A percentile compares a stretch with the other conserved stretches of the same genome.
Evolutionary conservation across 2,797 vertebrate genomes (phyloP).

Genomic region (Rhinoraja longicauda): DNA sequence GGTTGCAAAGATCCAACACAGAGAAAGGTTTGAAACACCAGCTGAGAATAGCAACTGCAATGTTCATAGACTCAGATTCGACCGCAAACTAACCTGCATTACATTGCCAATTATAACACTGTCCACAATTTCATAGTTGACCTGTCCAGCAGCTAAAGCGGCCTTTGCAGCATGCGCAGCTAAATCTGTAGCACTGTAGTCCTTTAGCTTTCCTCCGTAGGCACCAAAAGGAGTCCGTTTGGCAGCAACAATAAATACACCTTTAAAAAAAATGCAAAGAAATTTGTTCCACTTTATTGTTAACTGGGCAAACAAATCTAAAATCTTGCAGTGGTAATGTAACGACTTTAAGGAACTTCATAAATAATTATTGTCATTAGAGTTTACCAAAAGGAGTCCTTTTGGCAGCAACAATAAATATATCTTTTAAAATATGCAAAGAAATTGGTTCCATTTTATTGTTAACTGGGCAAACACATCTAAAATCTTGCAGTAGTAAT

Average conservation of each 20-base stretch:
- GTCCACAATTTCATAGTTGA: slow-evolving; percentile 77
- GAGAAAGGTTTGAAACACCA: neutral
- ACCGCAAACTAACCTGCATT: slow-evolving; percentile 69
- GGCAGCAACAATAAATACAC: slow-evolving; percentile 88
- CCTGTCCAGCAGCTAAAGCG: slow-evolving; percentile 73
- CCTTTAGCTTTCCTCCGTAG: slow-evolving; percentile 81
- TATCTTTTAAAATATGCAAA: slow-evolving; percentile 58
- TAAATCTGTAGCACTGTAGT: slow-evolving; percentile 80
- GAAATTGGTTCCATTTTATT: neutral
- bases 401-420: slow-evolving; percentile 91
- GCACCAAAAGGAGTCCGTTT: slow-evolving; percentile 90
- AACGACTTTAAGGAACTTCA: neutral
- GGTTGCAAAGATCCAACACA: neutral
- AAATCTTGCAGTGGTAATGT: neutral
- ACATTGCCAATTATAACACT: slow-evolving; percentile 86
- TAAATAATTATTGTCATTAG: neutral
- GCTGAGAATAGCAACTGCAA: neutral
- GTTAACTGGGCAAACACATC: neutral
- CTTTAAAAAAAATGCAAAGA: slow-evolving; percentile 51
- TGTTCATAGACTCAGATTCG: neutral
- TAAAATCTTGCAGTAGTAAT: neutral
- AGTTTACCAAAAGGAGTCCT: slow-evolving; percentile 84
- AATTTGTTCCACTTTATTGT: neutral
- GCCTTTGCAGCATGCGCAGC: slow-evolving; percentile 77
- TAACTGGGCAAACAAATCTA: neutral